These are phyloP conservation scores for Agrotis clavis DNA, from an alignment of 2,888 invertebrate species.

Conservation along the genomic window DNA sequence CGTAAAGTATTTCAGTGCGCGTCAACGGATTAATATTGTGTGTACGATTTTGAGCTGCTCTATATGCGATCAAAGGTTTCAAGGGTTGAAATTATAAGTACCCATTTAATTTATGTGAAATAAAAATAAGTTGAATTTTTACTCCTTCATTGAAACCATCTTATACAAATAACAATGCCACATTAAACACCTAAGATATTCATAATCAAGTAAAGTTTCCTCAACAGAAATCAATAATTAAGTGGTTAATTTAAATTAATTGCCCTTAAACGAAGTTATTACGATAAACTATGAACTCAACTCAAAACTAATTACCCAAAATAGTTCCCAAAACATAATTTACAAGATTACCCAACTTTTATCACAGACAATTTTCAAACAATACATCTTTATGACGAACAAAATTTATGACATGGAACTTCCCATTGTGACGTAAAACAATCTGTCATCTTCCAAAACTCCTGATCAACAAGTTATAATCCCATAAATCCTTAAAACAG, in stretches of 20 bases:
- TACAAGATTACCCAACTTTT: slow-evolving; percentile 26
- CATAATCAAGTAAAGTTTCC: neutral
- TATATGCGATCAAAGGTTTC: neutral
- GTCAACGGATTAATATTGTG: slow-evolving; percentile 29
- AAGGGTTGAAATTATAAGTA: no score
- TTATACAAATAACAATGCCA: no score
- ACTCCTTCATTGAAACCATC: no score
- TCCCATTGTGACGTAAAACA: slow-evolving; percentile 60
- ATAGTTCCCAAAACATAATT: slow-evolving; percentile 8
- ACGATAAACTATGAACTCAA: slow-evolving; percentile 5
- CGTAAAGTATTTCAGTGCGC: slow-evolving; percentile 43
- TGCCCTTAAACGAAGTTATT: neutral
- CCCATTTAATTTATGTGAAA: no score
- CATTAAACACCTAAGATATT: no score
- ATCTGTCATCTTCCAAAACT: slow-evolving; percentile 68
- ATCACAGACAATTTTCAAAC: slow-evolving; percentile 20
- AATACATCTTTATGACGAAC: slow-evolving; percentile 42
- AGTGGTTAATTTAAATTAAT: slow-evolving; percentile 15
- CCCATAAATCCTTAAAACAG: slow-evolving; percentile 69
- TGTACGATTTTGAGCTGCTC: slow-evolving; percentile 1
- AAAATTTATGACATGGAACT: slow-evolving; percentile 29
- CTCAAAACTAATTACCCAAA: slow-evolving; percentile 16
- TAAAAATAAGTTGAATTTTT: no score
- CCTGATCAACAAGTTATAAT: slow-evolving; percentile 69
- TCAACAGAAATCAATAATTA: neutral